A percentile compares a stretch with the other conserved stretches of the same genome.
Evolutionary conservation across 2,113 vertebrate genomes (phyloP).

Genomic region (Ibidorhyncha struthersii): DNA sequence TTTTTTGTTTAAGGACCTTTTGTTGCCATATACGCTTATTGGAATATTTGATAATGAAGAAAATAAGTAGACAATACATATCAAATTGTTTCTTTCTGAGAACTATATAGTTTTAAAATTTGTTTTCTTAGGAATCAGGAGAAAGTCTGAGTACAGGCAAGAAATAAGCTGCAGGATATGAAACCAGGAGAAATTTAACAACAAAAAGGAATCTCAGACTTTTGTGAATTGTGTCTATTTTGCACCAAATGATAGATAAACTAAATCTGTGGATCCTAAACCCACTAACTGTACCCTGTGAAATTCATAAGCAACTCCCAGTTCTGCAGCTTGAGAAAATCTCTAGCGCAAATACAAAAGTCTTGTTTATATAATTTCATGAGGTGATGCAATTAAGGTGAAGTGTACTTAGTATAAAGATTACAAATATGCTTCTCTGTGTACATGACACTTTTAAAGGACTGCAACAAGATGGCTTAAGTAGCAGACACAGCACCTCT

Average conservation of each 20-base stretch:
- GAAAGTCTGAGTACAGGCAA: not conserved
- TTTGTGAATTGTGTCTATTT: not conserved
- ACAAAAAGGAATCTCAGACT: not conserved
- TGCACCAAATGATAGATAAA: not conserved
- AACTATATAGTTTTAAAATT: not conserved
- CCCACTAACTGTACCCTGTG: not conserved
- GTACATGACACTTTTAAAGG: slow-evolving; percentile 51
- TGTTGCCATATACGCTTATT: not conserved
- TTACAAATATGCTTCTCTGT: slow-evolving; percentile 53
- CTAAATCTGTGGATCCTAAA: not conserved
- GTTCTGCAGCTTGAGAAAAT: slow-evolving; percentile 8
- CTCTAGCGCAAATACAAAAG: slow-evolving; percentile 35
- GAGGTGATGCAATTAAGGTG: slow-evolving; percentile 65
- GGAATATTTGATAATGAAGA: not conserved
- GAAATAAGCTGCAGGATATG: not conserved
- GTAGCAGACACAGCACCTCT: slow-evolving; percentile 54
- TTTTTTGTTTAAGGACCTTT: not conserved
- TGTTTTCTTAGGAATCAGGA: not conserved
- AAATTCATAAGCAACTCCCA: not conserved
- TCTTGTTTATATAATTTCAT: slow-evolving; percentile 47
- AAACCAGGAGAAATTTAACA: not conserved
- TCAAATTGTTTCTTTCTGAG: not conserved
- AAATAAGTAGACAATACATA: not conserved
- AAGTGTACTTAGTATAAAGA: slow-evolving; percentile 66
- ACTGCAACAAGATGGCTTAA: slow-evolving; percentile 53